Evolutionary conservation across 2,888 invertebrate species (phyloP).

Genomic region (Mystacides longicornis): DNA sequence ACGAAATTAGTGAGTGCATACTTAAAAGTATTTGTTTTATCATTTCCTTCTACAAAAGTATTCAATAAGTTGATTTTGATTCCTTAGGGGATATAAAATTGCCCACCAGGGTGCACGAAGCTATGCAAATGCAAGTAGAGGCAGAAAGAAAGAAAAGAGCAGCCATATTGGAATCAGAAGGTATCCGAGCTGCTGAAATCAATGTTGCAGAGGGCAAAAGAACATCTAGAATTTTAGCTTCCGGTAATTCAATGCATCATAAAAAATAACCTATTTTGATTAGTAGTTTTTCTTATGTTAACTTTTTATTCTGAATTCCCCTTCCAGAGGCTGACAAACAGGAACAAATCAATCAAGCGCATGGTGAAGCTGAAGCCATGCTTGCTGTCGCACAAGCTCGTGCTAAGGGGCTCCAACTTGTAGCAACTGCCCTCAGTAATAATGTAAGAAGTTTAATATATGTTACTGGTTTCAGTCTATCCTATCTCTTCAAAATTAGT

Average conservation of each 20-base stretch:
- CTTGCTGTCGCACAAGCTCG: constrained; percentile 87
- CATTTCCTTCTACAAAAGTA: neutral
- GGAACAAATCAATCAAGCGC: constrained; percentile 91
- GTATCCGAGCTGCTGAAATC: constrained; percentile 83
- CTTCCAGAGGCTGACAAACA: constrained; percentile 80
- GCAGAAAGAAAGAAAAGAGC: constrained; percentile 96
- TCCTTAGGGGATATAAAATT: constrained; percentile 76
- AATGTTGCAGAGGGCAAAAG: constrained; percentile 97
- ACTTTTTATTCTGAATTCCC: neutral
- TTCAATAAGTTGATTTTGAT: constrained; percentile 6
- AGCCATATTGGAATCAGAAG: constrained; percentile 95
- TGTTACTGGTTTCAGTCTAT: too few species aligned
- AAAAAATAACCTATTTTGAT: neutral
- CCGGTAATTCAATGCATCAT: constrained; percentile 47
- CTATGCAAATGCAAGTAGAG: constrained; percentile 99
- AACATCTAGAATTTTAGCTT: constrained; percentile 82
- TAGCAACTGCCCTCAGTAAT: constrained; percentile 56
- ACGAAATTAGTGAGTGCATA: constrained; percentile 69
- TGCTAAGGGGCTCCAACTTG: constrained; percentile 70
- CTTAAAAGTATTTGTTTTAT: neutral
- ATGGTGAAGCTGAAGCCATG: constrained; percentile 87
- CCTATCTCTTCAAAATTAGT: too few species aligned
- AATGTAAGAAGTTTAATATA: constrained; percentile 30
- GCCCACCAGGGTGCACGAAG: constrained; percentile 89
- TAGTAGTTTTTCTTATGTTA: neutral